Evolutionary conservation across 2,888 invertebrate genomes (phyloP), one percentile per base, ranked within the genome.

Genomic region (Smittia sp.): DNA sequence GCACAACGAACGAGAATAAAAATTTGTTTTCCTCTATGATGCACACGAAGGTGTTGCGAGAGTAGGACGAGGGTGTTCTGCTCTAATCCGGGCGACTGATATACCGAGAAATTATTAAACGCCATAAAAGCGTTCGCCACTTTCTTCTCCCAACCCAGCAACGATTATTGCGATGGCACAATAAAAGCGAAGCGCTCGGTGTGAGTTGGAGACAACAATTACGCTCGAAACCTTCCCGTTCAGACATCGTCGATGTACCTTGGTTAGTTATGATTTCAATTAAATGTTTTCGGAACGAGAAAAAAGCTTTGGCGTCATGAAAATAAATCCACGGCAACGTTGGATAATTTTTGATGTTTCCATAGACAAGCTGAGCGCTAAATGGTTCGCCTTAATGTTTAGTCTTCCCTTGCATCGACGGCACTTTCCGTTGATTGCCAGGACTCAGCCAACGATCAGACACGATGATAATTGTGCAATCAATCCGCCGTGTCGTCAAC

Each of bases 31-130:
- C 15, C 46, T 32, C 46, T 58, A 20, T 58, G 58, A 15, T 58
- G 58, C 52, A 52, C 52, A 52, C 3, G 58, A 18, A 18, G 22
- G 58, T n/a, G 22, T 7, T 18, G 15, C 6, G 9, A 52, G 7
- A 52, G 13, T 15, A 7, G 52, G 9, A 52, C 13, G 7, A 52
- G 15, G 15, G 15, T 15, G 6, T 18, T 15, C 52, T 52, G 4
- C 7, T 52, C 52, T 15, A 7, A 52, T 18, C n/a, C 38, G 46
- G 32, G 32, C 32, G 32, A 46, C 4, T 18, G 58, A 46, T 46
- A 46, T 22, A 58, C 58, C 3, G 58, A 58, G 22, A 58, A 58
- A 58, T 58, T 58, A 58, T 58, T n/a, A 58, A 58, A 58, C 58
- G 18, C 11, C 58, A 58, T n/a, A 58, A 20, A 58, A 58, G 15